Base-by-base conservation (phyloP, 2,888 invertebrate species). In the Hypselothyrea guttata region DNA sequence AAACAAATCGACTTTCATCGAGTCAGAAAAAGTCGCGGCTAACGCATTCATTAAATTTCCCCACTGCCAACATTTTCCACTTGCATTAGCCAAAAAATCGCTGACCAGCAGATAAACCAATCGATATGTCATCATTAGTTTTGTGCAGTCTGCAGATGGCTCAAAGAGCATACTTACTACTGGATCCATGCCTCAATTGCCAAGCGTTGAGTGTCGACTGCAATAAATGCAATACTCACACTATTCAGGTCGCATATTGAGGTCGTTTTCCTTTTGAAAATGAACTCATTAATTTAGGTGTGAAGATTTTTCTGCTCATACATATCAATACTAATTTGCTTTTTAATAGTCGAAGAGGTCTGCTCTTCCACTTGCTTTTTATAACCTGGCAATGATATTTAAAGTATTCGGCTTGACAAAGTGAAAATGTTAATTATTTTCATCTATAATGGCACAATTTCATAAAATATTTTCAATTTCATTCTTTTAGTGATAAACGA, bases 61-160 rank as follows among this genome's bases (percentile, higher is more conserved):
- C 18, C 35, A 45, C 55, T 45, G 38, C 52, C 35, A 31, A 42
- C 45, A 54, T 55, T 60, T 61, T 63, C 49, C 48, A 58, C 46
- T 59, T 41, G 45, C 40, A 42, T 41, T 48, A 41, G 54, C 37
- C 33, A n/a, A 62, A 54, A 37, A 52, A 60, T 27, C 30, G 51
- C 47, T 48, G 51, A 48, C 40, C 52, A 53, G 7, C 40, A 61
- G 51, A 52, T 56, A 59, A 63, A 56, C 59, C 67, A 83, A 83
- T 79, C 76, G 69, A 82, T 82, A 73, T 57, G 69, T 76, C 79
- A 82, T 79, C 75, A 79, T 79, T 82, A 79, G 72, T 72, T 66
- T 57, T 49, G 15, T 33, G 42, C 57, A 37, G 11, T 31, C 28
- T 38, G 30, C 33, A 12, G 8, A 13, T 22, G 5, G 31, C 12